Percentiles rank a stretch among this genome's conserved stretches.
Evolutionary conservation across 2,888 invertebrate species (phyloP).

Genomic region (Malachius bipustulatus): DNA sequence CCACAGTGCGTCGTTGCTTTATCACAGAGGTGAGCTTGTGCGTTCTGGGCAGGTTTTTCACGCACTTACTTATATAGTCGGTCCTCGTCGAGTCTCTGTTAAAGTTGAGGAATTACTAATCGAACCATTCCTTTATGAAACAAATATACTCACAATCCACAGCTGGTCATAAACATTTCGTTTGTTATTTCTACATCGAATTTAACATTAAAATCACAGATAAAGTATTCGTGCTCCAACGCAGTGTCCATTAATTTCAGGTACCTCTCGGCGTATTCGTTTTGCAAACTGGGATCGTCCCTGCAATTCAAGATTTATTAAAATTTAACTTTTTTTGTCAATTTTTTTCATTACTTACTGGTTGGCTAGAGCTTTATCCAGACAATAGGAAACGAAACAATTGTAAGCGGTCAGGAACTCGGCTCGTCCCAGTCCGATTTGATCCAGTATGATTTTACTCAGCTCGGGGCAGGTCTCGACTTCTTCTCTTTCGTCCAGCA

Average conservation of each 20-base stretch:
- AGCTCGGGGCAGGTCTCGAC: conserved; percentile 21
- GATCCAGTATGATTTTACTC: conserved; percentile 24
- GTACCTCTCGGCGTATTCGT: conserved; percentile 30
- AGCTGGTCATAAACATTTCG: conserved; percentile 30
- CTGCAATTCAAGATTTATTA: conserved; percentile 22
- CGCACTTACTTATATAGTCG: conserved; percentile 29
- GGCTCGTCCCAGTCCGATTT: conserved; percentile 27
- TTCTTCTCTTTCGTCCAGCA: conserved; percentile 25
- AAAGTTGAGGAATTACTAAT: too few relatives aligned
- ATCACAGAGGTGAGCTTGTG: conserved; percentile 9
- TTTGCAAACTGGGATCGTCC: conserved; percentile 26
- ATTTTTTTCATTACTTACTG: too few relatives aligned
- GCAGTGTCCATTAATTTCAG: conserved; percentile 28
- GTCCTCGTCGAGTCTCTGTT: conserved; percentile 31
- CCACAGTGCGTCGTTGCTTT: conserved; percentile 15
- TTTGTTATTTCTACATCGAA: conserved; percentile 29
- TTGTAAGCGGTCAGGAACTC: conserved; percentile 32
- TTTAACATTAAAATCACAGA: conserved; percentile 32
- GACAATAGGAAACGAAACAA: conserved; percentile 26
- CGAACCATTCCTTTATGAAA: too few relatives aligned
- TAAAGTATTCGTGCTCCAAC: conserved; percentile 34
- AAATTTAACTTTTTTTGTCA: too few relatives aligned
- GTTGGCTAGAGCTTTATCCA: conserved; percentile 29
- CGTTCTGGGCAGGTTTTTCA: conserved; percentile 23
- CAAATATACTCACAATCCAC: conserved; percentile 25